Evolutionary conservation across 2,113 vertebrate species (phyloP).

Genomic region (Marcusenius ussheri): DNA sequence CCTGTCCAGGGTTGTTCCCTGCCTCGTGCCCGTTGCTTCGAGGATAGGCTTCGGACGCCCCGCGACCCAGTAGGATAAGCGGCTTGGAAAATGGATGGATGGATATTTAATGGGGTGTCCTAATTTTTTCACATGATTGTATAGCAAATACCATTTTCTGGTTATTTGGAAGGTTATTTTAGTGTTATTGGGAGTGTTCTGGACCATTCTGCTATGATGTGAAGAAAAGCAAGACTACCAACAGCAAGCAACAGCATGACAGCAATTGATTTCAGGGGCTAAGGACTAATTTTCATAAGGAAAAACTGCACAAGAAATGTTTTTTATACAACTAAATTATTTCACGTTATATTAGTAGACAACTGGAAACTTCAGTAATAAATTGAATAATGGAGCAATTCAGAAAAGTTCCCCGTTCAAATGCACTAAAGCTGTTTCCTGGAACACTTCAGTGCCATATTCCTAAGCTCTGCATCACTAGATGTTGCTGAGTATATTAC

Average conservation of each 20-base stretch:
- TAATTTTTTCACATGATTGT: too few species aligned
- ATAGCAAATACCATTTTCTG: constrained; percentile 4
- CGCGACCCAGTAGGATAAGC: too few species aligned
- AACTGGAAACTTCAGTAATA: not conserved
- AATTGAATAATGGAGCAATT: not conserved
- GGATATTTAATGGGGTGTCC: too few species aligned
- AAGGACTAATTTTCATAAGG: not conserved
- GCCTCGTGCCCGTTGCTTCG: too few species aligned
- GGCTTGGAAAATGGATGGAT: too few species aligned
- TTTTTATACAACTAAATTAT: not conserved
- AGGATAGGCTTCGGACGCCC: too few species aligned
- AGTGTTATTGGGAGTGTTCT: not conserved
- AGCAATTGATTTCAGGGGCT: not conserved
- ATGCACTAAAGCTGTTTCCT: not conserved
- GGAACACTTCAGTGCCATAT: not conserved
- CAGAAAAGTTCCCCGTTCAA: not conserved
- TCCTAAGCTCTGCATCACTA: not conserved
- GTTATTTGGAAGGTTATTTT: not conserved
- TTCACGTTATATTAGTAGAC: not conserved
- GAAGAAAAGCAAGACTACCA: not conserved
- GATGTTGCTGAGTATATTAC: not conserved
- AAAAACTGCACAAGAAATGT: constrained; percentile 11
- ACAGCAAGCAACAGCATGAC: not conserved
- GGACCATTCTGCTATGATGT: not conserved
- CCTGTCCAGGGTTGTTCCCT: too few species aligned